These are phyloP conservation scores for Dolichomitus sp. DNA, from an alignment of 2,888 invertebrate genomes.

Conservation along the genomic window DNA sequence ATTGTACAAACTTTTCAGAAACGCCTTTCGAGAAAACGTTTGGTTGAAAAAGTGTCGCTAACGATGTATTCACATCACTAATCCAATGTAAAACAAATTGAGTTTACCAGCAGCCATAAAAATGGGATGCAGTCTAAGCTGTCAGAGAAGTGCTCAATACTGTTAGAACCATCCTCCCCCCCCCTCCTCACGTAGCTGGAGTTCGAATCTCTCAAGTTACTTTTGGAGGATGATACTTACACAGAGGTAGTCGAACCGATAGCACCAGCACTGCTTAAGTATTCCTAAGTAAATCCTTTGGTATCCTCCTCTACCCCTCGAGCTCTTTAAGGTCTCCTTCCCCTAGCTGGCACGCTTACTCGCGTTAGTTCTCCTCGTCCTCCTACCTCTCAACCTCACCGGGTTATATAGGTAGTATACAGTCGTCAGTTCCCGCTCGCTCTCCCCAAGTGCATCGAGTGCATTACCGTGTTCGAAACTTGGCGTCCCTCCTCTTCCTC, in stretches of 20 bases:
- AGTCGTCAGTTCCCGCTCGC: conserved; percentile 61
- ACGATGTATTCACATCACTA: neutral
- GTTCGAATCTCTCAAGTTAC: conserved; percentile 65
- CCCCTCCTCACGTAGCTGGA: conserved; percentile 43
- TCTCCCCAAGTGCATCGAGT: conserved; percentile 76
- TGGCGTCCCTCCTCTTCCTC: conserved; percentile 74
- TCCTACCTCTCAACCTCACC: conserved; percentile 11
- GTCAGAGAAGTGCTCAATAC: conserved; percentile 66
- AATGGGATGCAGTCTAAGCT: neutral
- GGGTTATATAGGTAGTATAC: conserved; percentile 46
- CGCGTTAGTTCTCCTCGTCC: conserved; percentile 46
- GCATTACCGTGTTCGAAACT: conserved; percentile 82
- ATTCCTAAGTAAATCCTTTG: conserved; percentile 78
- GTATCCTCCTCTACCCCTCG: conserved; percentile 57
- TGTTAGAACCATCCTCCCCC: conserved; percentile 60
- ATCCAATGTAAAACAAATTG: conserved; percentile 1
- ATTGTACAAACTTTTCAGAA: no score
- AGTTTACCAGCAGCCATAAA: conserved; percentile 11
- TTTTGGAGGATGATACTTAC: conserved; percentile 39
- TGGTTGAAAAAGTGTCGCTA: no score
- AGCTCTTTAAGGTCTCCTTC: conserved; percentile 50
- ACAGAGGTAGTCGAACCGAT: conserved; percentile 66
- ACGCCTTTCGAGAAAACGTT: no score
- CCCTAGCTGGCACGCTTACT: conserved; percentile 50
- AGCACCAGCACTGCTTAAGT: conserved; percentile 74